Base-by-base conservation (phyloP, 2,113 vertebrate species). In the Heloderma charlesbogerti region DNA sequence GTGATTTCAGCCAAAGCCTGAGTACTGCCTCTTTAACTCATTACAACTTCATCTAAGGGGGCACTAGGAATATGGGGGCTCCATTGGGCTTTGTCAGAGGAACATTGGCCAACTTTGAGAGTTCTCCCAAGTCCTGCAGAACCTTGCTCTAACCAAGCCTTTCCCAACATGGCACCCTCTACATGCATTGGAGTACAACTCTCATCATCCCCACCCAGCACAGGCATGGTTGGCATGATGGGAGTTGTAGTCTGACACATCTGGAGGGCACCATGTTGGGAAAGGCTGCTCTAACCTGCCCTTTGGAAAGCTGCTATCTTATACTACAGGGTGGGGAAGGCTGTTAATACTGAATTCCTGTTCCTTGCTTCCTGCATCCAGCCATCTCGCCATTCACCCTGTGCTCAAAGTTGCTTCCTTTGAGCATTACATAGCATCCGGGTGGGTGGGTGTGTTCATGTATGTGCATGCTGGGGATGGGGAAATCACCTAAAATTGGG, bases 21-120 rank as follows among this genome's bases (percentile, higher is more conserved):
- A 43, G 40, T 88, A 43, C 40, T 40, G 86, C n/a, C n/a, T 87
- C 54, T 74, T 74, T 87, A 57, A 78, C 40, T 88, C 74, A 22
- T 34, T 43, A 63, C n/a, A 60, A 29, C 18, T 75, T 87, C 51
- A 77, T 18, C 37, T 37, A 18, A 43, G 40, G n/a, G n/a, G 54
- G n/a, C 54, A 66, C 9, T 34, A 51, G 48, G 48, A 81, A 81
- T 81, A 81, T 29, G 29, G 51, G 40, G 9, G 27, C 18, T 43
- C 12, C 8, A 15, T 31, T 48, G 45, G 48, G 77, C 77, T 79
- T 31, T 79, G 77, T 13, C 45, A 79, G 75, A 51, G 45, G 43
- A 79, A 45, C 8, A 45, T 31, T 48, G 78, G 45, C 78, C 48
- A 80, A 31, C 78, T 51, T 34, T 34, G 15, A 10, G 13, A 54